Conservation (phyloP, 2,888 invertebrate species). For the Pseudococcus viburni region DNA sequence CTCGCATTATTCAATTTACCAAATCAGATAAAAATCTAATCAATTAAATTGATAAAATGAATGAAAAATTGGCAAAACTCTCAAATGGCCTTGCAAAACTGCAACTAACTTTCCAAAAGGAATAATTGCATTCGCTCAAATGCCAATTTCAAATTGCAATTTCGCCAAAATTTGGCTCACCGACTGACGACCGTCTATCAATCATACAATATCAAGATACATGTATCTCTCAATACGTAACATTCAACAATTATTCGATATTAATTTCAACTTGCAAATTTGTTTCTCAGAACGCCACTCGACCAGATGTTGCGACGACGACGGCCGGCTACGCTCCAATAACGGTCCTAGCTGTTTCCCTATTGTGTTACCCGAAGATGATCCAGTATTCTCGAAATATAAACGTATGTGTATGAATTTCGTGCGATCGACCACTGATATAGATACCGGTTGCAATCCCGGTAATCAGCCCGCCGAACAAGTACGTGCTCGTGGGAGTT, state of each 20-base stretch:
- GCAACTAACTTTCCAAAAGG: too few species aligned
- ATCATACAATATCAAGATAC: too few species aligned
- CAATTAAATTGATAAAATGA: too few species aligned
- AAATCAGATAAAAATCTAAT: too few species aligned
- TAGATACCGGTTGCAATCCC: conserved; percentile 78
- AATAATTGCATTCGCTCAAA: too few species aligned
- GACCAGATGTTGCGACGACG: conserved; percentile 77
- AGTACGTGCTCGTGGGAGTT: conserved; percentile 72
- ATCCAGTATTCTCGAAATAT: conserved; percentile 70
- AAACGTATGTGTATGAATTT: conserved; percentile 70
- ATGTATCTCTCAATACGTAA: not conserved
- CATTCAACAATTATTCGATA: too few species aligned
- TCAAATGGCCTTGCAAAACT: too few species aligned
- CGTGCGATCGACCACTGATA: conserved; percentile 71
- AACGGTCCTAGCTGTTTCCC: conserved; percentile 69
- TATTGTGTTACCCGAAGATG: conserved; percentile 70
- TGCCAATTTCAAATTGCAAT: too few species aligned
- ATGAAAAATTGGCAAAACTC: too few species aligned
- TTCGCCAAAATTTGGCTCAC: too few species aligned
- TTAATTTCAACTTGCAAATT: not conserved
- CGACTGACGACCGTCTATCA: too few species aligned
- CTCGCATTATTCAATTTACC: too few species aligned
- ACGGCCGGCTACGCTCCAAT: conserved; percentile 72
- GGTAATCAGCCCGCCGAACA: conserved; percentile 80
- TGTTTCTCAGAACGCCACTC: conserved; percentile 69